Percentiles rank a stretch among this genome's conserved stretches.
These are phyloP conservation scores for Rhombomys opimus DNA, from an alignment of 2,113 vertebrate genomes.

Conservation along the genomic window DNA sequence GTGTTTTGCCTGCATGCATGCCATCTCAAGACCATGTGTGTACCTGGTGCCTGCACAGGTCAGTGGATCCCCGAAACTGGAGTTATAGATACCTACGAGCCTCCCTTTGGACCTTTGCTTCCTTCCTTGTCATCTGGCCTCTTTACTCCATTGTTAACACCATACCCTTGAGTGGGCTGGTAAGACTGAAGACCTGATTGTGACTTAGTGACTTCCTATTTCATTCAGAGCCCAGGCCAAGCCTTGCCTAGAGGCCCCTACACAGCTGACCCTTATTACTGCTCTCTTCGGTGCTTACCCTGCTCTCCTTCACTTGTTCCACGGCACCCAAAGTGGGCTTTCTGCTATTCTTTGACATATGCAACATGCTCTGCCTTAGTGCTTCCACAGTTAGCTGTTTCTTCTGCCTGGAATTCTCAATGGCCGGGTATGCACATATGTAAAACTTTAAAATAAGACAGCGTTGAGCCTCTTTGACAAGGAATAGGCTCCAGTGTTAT, in stretches of 20 bases:
- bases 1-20: not conserved
- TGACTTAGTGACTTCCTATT: not conserved
- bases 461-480: not conserved
- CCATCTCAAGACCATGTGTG: not conserved
- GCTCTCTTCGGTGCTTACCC: not conserved
- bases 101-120: not conserved
- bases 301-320: not conserved
- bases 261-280: not conserved
- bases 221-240: not conserved
- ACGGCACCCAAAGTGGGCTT: not conserved
- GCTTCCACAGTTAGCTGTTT: not conserved
- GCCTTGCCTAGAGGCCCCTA: not conserved
- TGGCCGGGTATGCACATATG: not conserved
- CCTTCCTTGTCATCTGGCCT: not conserved
- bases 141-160: not conserved
- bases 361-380: not conserved
- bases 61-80: not conserved
- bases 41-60: not conserved
- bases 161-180: not conserved
- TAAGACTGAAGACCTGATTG: not conserved
- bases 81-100: not conserved
- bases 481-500: not conserved
- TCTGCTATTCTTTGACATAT: not conserved
- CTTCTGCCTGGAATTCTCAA: constrained; percentile 23
- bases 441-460: not conserved